Conservation (phyloP, 2,797 vertebrate genomes). For the Acestrorhynchus altus region DNA sequence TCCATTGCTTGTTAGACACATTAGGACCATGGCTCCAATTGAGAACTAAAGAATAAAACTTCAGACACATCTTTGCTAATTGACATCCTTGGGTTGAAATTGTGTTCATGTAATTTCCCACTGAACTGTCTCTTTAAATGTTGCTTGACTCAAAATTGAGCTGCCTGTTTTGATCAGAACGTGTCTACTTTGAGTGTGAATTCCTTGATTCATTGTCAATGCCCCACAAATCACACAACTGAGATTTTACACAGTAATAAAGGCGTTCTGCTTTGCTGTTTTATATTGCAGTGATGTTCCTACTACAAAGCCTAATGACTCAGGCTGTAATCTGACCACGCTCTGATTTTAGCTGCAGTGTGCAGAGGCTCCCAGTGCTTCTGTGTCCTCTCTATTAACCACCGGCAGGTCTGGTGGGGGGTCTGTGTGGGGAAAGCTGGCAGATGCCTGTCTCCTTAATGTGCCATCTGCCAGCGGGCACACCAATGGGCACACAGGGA, state of each 20-base stretch:
- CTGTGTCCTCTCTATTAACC: slow-evolving; percentile 39
- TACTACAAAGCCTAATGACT: slow-evolving; percentile 40
- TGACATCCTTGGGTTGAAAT: neutral
- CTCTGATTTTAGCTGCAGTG: slow-evolving; percentile 17
- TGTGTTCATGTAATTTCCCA: neutral
- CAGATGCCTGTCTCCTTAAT: slow-evolving; percentile 60
- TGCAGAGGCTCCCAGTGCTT: slow-evolving; percentile 29
- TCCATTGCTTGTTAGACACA: neutral
- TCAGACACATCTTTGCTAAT: neutral
- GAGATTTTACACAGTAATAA: neutral
- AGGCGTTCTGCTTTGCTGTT: neutral
- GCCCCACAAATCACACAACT: neutral
- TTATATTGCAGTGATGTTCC: neutral
- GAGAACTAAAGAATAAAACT: neutral
- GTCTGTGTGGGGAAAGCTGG: slow-evolving; percentile 45
- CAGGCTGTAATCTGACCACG: slow-evolving; percentile 26
- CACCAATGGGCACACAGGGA: slow-evolving; percentile 49
- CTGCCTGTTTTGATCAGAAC: neutral
- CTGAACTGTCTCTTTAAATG: neutral
- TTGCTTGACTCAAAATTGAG: neutral
- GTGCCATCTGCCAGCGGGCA: slow-evolving; percentile 58
- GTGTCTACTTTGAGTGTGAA: neutral
- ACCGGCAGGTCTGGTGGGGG: slow-evolving; percentile 41
- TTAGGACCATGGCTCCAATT: neutral
- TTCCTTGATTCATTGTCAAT: neutral